Conservation (phyloP, 2,113 vertebrate species). For the Trematomus loennbergii region DNA sequence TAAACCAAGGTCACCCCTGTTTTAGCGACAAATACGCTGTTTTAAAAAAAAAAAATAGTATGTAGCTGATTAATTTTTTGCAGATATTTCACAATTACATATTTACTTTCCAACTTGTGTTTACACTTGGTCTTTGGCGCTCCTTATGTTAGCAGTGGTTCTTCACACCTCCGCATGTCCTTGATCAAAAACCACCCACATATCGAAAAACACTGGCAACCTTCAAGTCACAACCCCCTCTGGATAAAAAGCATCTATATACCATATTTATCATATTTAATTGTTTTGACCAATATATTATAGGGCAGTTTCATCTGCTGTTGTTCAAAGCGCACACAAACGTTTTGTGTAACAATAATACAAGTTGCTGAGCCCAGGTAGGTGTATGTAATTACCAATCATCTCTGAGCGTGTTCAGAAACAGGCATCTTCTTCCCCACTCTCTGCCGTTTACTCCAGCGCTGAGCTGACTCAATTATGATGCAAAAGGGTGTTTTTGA, state of each 20-base stretch:
- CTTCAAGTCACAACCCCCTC: constrained; percentile 6
- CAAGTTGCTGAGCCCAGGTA: constrained; percentile 53
- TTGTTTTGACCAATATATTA: constrained; percentile 40
- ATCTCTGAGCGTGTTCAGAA: constrained; percentile 71
- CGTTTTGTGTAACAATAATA: constrained; percentile 41
- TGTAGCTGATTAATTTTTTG: neutral
- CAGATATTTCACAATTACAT: neutral
- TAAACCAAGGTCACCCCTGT: neutral
- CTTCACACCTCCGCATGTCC: neutral
- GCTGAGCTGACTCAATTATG: constrained; percentile 82
- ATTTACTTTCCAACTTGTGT: neutral
- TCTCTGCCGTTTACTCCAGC: constrained; percentile 67
- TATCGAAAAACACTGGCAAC: constrained; percentile 20
- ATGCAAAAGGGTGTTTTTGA: constrained; percentile 83
- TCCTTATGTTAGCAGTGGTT: neutral
- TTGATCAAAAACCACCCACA: constrained; percentile 33
- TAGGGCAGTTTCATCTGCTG: constrained; percentile 24
- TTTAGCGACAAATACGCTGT: neutral
- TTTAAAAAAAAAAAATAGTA: neutral
- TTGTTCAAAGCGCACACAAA: constrained; percentile 38
- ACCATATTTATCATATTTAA: constrained; percentile 26
- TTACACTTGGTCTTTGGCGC: neutral
- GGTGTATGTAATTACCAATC: constrained; percentile 80
- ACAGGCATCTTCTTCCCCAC: constrained; percentile 68
- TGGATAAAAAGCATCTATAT: constrained; percentile 16